Base-by-base conservation (phyloP, 2,113 vertebrate genomes). In the Poecile atricapillus region DNA sequence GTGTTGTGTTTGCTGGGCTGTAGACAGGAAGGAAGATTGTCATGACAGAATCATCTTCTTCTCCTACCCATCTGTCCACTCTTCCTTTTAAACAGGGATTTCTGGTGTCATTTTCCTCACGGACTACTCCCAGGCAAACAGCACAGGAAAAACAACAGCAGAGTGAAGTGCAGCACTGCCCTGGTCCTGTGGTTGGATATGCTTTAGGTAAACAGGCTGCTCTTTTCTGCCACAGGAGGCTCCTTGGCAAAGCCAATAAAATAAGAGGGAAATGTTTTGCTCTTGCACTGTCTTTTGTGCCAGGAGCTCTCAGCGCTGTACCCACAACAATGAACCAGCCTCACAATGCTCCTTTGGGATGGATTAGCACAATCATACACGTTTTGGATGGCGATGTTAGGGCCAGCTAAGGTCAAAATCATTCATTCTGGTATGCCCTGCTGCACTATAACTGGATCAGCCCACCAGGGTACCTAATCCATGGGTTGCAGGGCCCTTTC, bases 181-280 rank as follows among this genome's bases (percentile, higher is more conserved):
- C n/a, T 23, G 10, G 21, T 17, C 39, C 52, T 0, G 0, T 10
- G 55, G 47, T 2, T 28, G 63, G 56, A 82, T 1, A 0, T 0
- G 3, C 69, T 19, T 50, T 71, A 81, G 87, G 70, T 71, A 78
- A 78, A 56, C 31, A 49, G 41, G 46, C 75, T 88, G 83, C 44
- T 86, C 58, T 63, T 62, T 35, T 44, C 75, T 2, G 5, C 65
- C 53, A 52, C 49, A 17, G 62, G 37, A 76, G 22, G 53, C 55
- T 93, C 44, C 67, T 49, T 13, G 8, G 78, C 30, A 47, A 91
- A 89, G 63, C 33, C 37, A 59, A 24, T 37, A 59, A 76, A 71
- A 56, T 8, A 5, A 77, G 39, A 70, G 43, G 33, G 46, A 87
- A 89, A 60, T 43, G 65, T 37, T 93, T 21, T n/a, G 33, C 62